Evolutionary conservation across 2,888 invertebrate species (phyloP), one percentile per base, ranked within the genome.

Genomic region (Carterocephalus palaemon): DNA sequence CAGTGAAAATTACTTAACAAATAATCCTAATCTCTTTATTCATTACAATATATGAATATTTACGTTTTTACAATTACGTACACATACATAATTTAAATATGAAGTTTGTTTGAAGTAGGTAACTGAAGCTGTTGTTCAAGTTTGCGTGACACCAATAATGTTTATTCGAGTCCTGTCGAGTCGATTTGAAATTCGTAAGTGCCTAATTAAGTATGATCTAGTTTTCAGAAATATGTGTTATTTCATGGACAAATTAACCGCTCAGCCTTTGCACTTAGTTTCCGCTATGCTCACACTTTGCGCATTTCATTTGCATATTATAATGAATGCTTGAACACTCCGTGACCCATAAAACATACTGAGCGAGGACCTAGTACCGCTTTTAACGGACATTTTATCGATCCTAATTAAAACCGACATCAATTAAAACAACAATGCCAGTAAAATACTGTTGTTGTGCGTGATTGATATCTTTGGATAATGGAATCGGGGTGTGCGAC

Each of bases 251-350:
- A 4, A n/a, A n/a, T n/a, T n/a, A 24, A 41, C 17, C 7, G 12
- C 19, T 12, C 31, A 20, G 22, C 24, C 9, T 33, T 33, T 33
- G 19, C 33, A 33, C 12, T 13, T 26, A n/a, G n/a, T n/a, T 28
- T 6, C 20, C 28, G 9, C 13, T 19, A 33, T 26, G 26, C 28
- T 28, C 7, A 22, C 32, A 19, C 13, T 34, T 19, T 28, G 12
- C 20, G 20, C 13, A 34, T 36, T 28, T 23, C 43, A 43, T 43
- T 43, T 43, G 43, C 43, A 43, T 43, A 28, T 34, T 42, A 29
- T 36, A 43, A 43, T 36, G 43, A 43, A 43, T 36, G 29, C 23
- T 16, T 23, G 31, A 29, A 13, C 9, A 24, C 13, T 19, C 26
- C 26, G 31, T 36, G 40, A 19, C 41, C 7, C 24, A 12, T 9